phyloP scores from a whole-genome alignment of 2,113 vertebrate genomes.

The Albula glossodonta region DNA sequence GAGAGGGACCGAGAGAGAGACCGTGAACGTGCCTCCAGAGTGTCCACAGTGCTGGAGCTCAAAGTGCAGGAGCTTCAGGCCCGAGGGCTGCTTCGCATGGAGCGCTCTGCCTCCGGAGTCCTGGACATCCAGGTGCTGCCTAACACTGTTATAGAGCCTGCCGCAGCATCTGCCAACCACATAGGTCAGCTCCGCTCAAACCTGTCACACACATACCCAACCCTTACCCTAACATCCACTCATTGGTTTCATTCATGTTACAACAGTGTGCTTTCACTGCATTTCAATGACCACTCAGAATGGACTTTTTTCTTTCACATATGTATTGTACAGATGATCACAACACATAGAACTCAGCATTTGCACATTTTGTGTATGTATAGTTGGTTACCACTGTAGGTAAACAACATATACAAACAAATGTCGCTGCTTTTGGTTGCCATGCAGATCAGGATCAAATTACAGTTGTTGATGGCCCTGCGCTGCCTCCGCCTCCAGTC shows the following conservation, averaged over 20 bases:
- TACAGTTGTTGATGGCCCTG: conserved; percentile 16
- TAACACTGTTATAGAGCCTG: conserved; percentile 61
- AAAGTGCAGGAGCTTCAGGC: conserved; percentile 85
- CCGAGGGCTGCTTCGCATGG: conserved; percentile 81
- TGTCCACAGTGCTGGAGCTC: conserved; percentile 73
- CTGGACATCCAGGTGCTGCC: conserved; percentile 84
- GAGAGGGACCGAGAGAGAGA: conserved; percentile 53
- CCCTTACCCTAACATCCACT: too few species aligned
- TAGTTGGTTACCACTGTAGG: neutral
- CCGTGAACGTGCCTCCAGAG: conserved; percentile 13
- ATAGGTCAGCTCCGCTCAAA: conserved; percentile 32
- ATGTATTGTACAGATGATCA: neutral
- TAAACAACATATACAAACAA: neutral
- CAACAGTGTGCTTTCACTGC: neutral
- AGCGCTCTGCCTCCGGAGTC: conserved; percentile 72
- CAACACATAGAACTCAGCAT: neutral
- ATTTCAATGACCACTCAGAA: neutral
- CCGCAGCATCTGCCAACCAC: conserved; percentile 16
- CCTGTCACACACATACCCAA: neutral
- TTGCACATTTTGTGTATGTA: neutral
- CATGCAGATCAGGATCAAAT: neutral
- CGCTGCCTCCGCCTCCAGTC: neutral
- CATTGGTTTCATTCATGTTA: neutral
- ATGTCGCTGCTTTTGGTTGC: neutral
- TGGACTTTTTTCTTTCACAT: neutral